phyloP scores from a whole-genome alignment of 2,113 vertebrate species.

The Rhinogobius similis region DNA sequence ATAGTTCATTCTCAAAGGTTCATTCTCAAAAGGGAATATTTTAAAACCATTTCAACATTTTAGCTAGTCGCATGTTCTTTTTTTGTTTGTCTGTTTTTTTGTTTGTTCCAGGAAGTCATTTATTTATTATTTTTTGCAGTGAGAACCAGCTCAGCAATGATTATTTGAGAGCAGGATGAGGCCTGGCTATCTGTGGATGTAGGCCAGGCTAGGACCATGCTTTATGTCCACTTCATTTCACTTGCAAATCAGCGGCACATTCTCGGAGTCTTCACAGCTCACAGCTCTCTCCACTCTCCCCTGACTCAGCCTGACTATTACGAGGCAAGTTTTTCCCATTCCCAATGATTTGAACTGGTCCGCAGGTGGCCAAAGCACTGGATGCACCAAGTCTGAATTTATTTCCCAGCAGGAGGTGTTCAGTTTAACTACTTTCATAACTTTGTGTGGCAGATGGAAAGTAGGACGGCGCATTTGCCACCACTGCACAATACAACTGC shows the following conservation, averaged over 20 bases:
- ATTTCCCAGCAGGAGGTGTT: conserved; percentile 36
- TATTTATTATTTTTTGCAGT: conserved; percentile 34
- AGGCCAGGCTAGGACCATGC: conserved; percentile 51
- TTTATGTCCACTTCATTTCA: conserved; percentile 79
- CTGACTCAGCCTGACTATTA: conserved; percentile 64
- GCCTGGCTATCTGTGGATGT: conserved; percentile 32
- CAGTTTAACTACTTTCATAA: conserved; percentile 5
- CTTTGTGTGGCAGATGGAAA: conserved; percentile 52
- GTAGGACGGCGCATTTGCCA: conserved; percentile 5
- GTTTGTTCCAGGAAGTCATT: conserved; percentile 56
- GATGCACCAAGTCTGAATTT: conserved; percentile 45
- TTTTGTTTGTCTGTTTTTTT: too few relatives aligned
- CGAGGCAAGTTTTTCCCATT: conserved; percentile 53
- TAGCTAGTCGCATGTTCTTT: conserved; percentile 45
- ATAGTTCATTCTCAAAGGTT: neutral
- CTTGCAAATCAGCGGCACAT: conserved; percentile 77
- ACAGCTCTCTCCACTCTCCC: conserved; percentile 44
- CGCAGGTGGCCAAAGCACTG: conserved; percentile 44
- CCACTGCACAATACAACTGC: neutral
- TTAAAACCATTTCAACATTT: too few relatives aligned
- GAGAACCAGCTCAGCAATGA: neutral
- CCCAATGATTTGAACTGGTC: conserved; percentile 66
- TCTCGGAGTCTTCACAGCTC: conserved; percentile 56
- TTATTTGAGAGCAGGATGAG: neutral
- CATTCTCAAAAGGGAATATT: neutral